Base-by-base conservation (phyloP, 2,797 vertebrate genomes). In the Rhyacichthys aspro region DNA sequence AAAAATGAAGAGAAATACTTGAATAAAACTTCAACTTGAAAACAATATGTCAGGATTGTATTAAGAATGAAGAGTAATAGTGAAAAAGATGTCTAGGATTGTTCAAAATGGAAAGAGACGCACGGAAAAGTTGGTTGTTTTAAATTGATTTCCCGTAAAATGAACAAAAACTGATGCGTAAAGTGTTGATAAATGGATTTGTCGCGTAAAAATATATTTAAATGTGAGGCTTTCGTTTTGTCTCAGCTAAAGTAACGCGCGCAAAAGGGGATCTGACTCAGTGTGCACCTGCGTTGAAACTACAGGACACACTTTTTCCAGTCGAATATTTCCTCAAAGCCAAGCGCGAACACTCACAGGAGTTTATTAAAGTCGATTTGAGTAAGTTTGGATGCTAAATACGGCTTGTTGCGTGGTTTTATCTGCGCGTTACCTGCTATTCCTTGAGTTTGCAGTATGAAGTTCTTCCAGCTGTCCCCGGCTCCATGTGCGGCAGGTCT, bases 401-500 rank as follows among this genome's bases (percentile, higher is more conserved):
- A 8, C 17, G 17, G 14, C 7, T 23, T 23, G 8, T 11, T 9
- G 11, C 5, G 11, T 39, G 50, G 14, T 2, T 41, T 14, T 15
- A 8, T 15, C 11, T 14, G 14, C 11, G 46, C 33, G 16, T 86
- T 96, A 95, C 95, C 95, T 95, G 94, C 93, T 93, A 89, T 90
- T 89, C 91, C 89, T 91, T 93, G 91, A 87, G 90, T 93, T 88
- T 94, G 93, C 88, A 93, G 90, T 78, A 93, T 91, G 91, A 93
- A 92, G 91, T 89, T 92, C 84, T 92, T 91, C 93, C 91, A 93
- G 87, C 90, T 90, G 86, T 91, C 90, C 84, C 88, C 91, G 74
- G 92, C 92, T 95, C 94, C 92, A 94, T 93, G 94, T 93, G 93
- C 89, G 78, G 84, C 82, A 82, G 88, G 92, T 90, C 90, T 87